Evolutionary conservation across 2,113 vertebrate species (phyloP).

Genomic region (Falco punctatus): DNA sequence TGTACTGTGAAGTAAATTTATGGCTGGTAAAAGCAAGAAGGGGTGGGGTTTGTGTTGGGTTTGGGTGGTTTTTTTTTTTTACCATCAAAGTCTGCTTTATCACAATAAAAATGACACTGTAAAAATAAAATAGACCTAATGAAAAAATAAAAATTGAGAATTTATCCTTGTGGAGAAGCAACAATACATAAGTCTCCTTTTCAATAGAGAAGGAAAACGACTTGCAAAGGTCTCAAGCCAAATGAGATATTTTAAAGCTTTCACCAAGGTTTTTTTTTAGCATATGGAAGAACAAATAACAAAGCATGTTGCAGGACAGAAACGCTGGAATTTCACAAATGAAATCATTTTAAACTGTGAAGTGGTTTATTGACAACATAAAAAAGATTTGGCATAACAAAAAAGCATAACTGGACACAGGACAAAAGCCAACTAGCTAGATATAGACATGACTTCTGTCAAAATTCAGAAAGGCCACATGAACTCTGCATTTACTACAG

Average conservation of each 20-base stretch:
- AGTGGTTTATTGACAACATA: not conserved
- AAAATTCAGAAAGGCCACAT: not conserved
- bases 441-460: not conserved
- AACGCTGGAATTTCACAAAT: not conserved
- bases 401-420: not conserved
- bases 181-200: not conserved
- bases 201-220: not conserved
- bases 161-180: not conserved
- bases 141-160: not conserved
- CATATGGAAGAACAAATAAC: not conserved
- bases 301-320: not conserved
- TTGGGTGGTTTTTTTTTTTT: fast-evolving
- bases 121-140: not conserved
- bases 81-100: not conserved
- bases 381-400: not conserved
- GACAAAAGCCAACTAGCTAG: not conserved
- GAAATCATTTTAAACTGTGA: not conserved
- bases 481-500: not conserved
- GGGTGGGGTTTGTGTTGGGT: not conserved
- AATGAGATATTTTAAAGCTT: not conserved
- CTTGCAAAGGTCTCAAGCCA: not conserved
- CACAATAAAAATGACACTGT: not conserved
- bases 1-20: not conserved
- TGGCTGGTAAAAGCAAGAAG: not conserved
- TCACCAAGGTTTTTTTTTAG: not conserved